A percentile compares a stretch with the other conserved stretches of the same genome.
These are phyloP conservation scores for Cottoperca gobio DNA, from an alignment of 2,797 vertebrate genomes.

Conservation along the genomic window DNA sequence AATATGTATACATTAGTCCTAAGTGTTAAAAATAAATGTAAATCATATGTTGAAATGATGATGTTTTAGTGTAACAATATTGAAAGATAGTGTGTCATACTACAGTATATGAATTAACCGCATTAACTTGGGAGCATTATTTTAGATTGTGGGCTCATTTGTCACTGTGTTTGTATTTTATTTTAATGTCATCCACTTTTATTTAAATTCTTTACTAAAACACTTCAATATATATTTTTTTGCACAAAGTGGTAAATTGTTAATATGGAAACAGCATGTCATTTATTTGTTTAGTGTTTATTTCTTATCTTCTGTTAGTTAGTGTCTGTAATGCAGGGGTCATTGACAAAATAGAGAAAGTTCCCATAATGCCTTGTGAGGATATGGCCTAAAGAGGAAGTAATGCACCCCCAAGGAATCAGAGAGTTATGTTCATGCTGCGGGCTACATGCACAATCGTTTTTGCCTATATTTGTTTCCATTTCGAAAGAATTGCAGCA, in stretches of 20 bases:
- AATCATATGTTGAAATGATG: not conserved
- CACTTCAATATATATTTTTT: not conserved
- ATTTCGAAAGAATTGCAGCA: rapidly evolving
- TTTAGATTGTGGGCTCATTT: not conserved
- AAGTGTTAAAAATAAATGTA: not conserved
- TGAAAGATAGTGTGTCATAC: not conserved
- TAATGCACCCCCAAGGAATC: rapidly evolving
- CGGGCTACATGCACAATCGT: rapidly evolving
- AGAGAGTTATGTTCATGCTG: no score
- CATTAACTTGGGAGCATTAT: not conserved
- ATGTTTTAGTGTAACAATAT: not conserved
- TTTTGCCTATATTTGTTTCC: not conserved
- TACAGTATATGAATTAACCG: not conserved
- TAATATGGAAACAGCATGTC: not conserved
- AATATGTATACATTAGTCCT: not conserved
- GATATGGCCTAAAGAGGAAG: not conserved
- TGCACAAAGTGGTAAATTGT: not conserved
- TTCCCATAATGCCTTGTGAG: slow-evolving; percentile 17
- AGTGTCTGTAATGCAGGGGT: not conserved
- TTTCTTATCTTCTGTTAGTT: not conserved
- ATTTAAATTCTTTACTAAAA: not conserved
- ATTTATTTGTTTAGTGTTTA: not conserved
- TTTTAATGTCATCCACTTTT: not conserved
- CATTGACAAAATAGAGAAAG: rapidly evolving
- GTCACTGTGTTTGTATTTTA: not conserved